These are phyloP conservation scores for Graptemys geographica DNA, from an alignment of 2,797 vertebrate species.

Conservation along the genomic window DNA sequence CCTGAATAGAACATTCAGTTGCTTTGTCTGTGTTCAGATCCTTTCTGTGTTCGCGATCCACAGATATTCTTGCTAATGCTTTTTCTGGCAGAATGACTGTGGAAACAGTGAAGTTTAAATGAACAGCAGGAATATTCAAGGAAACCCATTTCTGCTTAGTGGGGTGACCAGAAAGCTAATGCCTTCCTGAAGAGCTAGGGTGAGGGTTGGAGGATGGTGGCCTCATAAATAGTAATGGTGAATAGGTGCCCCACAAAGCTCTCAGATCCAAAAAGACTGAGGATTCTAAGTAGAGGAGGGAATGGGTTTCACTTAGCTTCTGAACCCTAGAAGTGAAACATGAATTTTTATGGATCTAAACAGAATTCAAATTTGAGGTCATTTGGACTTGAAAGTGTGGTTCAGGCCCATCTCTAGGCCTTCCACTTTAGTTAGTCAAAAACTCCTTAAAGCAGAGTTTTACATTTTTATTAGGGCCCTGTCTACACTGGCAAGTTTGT, in stretches of 20 bases:
- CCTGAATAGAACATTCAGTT: neutral
- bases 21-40: neutral
- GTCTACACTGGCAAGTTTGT: too few relatives aligned
- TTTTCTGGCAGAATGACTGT: constrained; percentile 3
- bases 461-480: too few relatives aligned
- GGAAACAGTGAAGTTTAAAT: neutral
- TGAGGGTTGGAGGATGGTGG: rapidly evolving
- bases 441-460: too few relatives aligned
- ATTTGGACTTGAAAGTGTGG: neutral
- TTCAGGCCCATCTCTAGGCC: neutral
- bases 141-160: neutral
- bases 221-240: neutral
- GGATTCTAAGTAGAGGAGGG: neutral
- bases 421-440: too few relatives aligned
- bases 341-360: neutral
- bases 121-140: neutral
- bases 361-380: neutral
- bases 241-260: neutral
- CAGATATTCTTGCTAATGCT: neutral
- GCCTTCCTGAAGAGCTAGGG: neutral
- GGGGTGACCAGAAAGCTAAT: neutral
- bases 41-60: neutral
- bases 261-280: neutral
- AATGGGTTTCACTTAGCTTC: neutral
- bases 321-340: neutral